These are phyloP conservation scores for Temnothorax curvispinosus DNA, from an alignment of 1,140 invertebrate genomes.

Conservation along the genomic window DNA sequence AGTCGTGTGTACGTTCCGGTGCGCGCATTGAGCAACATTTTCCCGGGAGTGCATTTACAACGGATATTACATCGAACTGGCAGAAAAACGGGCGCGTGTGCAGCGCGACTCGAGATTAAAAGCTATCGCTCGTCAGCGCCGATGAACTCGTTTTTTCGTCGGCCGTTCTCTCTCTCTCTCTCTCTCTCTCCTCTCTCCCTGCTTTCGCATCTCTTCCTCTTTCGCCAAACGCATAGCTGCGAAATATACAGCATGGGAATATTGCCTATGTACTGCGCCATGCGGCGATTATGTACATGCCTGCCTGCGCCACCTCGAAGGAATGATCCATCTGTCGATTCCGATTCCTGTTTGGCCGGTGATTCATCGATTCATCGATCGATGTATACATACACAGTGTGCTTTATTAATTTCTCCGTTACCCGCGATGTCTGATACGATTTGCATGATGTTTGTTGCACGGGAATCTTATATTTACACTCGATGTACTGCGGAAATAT, in stretches of 20 bases:
- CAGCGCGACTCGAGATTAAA: slow-evolving; percentile 70
- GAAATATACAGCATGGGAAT: slow-evolving; percentile 39
- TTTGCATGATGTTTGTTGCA: neutral
- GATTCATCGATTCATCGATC: slow-evolving; percentile 54
- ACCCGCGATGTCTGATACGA: neutral
- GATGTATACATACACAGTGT: neutral
- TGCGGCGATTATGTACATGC: slow-evolving; percentile 57
- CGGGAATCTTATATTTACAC: slow-evolving; percentile 13
- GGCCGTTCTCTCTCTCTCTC: neutral
- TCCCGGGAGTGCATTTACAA: slow-evolving; percentile 74
- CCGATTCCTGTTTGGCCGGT: slow-evolving; percentile 24
- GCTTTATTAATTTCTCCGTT: slow-evolving; percentile 51
- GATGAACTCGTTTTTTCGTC: slow-evolving; percentile 71
- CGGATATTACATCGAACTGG: slow-evolving; percentile 74
- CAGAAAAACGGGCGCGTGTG: slow-evolving; percentile 69
- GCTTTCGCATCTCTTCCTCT: neutral
- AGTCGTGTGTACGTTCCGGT: slow-evolving; percentile 47
- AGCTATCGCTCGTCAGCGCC: slow-evolving; percentile 75
- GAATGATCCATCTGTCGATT: slow-evolving; percentile 53
- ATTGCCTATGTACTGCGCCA: slow-evolving; percentile 46
- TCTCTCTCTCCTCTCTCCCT: neutral
- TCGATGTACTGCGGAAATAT: neutral
- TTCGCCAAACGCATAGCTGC: slow-evolving; percentile 45
- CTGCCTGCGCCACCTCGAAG: slow-evolving; percentile 39
- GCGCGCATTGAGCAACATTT: slow-evolving; percentile 71